A percentile compares a stretch with the other conserved stretches of the same genome.
These are phyloP conservation scores for Venustoraphidia nigricollis DNA, from an alignment of 2,888 invertebrate genomes.

Conservation along the genomic window DNA sequence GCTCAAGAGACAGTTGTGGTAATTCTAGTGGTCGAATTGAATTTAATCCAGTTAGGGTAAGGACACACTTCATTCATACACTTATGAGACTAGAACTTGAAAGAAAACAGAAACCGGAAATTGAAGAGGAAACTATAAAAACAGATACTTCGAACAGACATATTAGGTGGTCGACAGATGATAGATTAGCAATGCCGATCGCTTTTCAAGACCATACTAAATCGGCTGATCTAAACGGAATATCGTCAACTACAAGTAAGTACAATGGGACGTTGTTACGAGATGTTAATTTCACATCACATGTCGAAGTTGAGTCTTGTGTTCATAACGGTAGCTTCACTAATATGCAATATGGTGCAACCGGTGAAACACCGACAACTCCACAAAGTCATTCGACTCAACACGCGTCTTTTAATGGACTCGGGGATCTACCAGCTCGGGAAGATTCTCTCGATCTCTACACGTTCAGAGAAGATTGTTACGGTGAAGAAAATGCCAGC, in stretches of 20 bases:
- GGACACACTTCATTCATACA: slow-evolving; percentile 94
- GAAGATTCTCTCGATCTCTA: slow-evolving; percentile 44
- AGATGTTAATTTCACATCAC: slow-evolving; percentile 36
- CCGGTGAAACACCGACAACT: slow-evolving; percentile 27
- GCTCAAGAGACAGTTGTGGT: slow-evolving; percentile 84
- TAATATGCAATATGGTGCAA: slow-evolving; percentile 48
- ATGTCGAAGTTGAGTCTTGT: slow-evolving; percentile 46
- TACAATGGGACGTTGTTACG: slow-evolving; percentile 29
- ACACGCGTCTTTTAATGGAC: slow-evolving; percentile 18
- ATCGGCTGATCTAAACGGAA: slow-evolving; percentile 25
- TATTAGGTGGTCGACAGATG: slow-evolving; percentile 27
- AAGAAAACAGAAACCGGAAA: slow-evolving; percentile 53
- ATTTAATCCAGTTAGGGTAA: slow-evolving; percentile 88
- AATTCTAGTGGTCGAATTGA: slow-evolving; percentile 88
- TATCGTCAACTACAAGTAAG: slow-evolving; percentile 17
- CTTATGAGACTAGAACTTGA: slow-evolving; percentile 84
- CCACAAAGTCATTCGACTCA: slow-evolving; percentile 16
- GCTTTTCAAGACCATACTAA: slow-evolving; percentile 24
- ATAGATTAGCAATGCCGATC: slow-evolving; percentile 25
- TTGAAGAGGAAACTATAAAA: slow-evolving; percentile 32
- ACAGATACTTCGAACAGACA: slow-evolving; percentile 29
- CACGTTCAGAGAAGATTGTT: slow-evolving; percentile 42
- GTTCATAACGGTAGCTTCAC: slow-evolving; percentile 49
- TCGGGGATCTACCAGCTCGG: slow-evolving; percentile 28
- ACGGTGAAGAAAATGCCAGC: slow-evolving; percentile 35